Evolutionary conservation across 2,888 invertebrate genomes (phyloP).

Genomic region (Perizoma flavofasciatum): DNA sequence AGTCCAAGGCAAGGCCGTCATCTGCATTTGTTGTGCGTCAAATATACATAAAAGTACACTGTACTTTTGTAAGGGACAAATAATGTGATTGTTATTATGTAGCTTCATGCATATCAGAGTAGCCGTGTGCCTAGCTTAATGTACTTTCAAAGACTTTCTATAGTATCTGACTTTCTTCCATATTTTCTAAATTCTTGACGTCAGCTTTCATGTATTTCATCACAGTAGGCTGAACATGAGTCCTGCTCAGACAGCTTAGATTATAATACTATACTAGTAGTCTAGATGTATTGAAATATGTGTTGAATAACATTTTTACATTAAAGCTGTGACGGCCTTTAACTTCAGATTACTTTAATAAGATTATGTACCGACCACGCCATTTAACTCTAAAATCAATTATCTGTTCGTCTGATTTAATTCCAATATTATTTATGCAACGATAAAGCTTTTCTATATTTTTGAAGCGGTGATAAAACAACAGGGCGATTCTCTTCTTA

Average conservation of each 20-base stretch:
- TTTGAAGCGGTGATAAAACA: not conserved
- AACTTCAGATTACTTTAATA: too few relatives aligned
- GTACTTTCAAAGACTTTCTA: not conserved
- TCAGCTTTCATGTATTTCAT: too few relatives aligned
- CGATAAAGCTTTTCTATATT: not conserved
- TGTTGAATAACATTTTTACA: too few relatives aligned
- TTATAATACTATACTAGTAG: too few relatives aligned
- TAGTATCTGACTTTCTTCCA: too few relatives aligned
- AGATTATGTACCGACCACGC: not conserved
- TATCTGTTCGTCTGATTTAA: too few relatives aligned
- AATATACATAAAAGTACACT: slow-evolving; percentile 32
- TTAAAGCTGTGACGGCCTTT: too few relatives aligned
- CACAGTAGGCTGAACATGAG: too few relatives aligned
- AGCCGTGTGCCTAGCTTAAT: slow-evolving; percentile 2
- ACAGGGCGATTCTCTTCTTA: not conserved
- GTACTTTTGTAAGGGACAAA: slow-evolving; percentile 7
- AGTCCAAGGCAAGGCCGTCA: slow-evolving; percentile 45
- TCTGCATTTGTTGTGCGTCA: slow-evolving; percentile 43
- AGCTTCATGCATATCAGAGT: slow-evolving; percentile 5
- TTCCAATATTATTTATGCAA: not conserved
- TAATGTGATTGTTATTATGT: slow-evolving; percentile 19
- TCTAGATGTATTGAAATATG: too few relatives aligned
- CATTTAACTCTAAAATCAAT: not conserved
- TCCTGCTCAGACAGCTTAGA: too few relatives aligned
- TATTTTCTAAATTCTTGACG: too few relatives aligned